A percentile compares a stretch with the other conserved stretches of the same genome.
Evolutionary conservation across 2,797 vertebrate species (phyloP).

Genomic region (Triplophysa yarkandensis): DNA sequence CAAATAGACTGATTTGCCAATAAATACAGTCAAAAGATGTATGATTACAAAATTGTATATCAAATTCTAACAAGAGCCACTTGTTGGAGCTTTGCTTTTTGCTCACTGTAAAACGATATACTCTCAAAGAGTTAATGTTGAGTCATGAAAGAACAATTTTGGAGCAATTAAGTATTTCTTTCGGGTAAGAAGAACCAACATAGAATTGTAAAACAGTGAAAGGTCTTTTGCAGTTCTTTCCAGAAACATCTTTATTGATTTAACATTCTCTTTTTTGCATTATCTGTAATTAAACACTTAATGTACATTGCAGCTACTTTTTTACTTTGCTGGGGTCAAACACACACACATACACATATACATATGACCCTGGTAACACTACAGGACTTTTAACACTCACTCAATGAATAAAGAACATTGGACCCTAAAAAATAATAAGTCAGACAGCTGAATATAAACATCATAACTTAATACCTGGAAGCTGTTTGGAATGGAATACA

Average conservation of each 20-base stretch:
- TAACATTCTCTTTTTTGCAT: not conserved
- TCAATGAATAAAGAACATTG: not conserved
- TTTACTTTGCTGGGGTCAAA: not conserved
- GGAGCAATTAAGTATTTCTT: too few relatives aligned
- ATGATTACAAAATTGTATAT: too few relatives aligned
- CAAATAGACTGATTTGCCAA: too few relatives aligned
- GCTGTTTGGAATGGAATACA: not conserved
- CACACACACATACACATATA: too few relatives aligned
- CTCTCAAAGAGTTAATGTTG: too few relatives aligned
- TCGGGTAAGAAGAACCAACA: too few relatives aligned
- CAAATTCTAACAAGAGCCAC: too few relatives aligned
- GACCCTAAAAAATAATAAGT: not conserved
- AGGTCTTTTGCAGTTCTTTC: not conserved
- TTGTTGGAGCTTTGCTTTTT: too few relatives aligned
- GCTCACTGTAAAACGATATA: too few relatives aligned
- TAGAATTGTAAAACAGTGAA: too few relatives aligned
- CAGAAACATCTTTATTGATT: conserved; percentile 1
- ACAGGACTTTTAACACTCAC: not conserved
- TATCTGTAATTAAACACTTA: not conserved
- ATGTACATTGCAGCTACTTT: conserved; percentile 1
- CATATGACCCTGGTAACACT: not conserved
- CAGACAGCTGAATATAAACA: not conserved
- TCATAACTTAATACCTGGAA: not conserved
- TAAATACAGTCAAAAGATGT: too few relatives aligned
- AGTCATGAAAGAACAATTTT: too few relatives aligned